Conservation (phyloP, 2,113 vertebrate species). For the Chinchilla lanigera region DNA sequence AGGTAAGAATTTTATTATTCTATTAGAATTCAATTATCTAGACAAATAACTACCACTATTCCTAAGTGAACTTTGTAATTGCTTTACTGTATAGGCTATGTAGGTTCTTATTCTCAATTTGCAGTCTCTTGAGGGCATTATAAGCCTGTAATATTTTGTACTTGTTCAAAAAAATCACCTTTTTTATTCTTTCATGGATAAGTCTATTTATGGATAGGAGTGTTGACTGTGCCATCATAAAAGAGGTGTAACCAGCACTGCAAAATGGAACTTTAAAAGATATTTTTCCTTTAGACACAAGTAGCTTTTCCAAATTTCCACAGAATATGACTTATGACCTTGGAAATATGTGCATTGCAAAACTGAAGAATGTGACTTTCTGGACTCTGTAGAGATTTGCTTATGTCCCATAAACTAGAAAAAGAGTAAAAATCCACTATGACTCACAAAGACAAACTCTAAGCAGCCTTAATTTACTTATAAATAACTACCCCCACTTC, state of each 20-base stretch:
- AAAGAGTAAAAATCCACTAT: neutral
- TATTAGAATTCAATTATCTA: conserved; percentile 42
- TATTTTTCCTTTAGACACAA: neutral
- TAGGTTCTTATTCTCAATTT: conserved; percentile 44
- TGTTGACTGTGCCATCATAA: conserved; percentile 27
- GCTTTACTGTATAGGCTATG: neutral
- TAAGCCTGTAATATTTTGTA: neutral
- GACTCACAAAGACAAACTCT: neutral
- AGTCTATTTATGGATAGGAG: neutral
- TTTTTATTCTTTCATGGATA: conserved; percentile 17
- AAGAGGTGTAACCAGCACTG: neutral
- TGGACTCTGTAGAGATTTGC: conserved; percentile 13
- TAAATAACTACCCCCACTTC: neutral
- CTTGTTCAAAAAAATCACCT: conserved; percentile 24
- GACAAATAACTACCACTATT: conserved; percentile 24
- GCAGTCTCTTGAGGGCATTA: neutral
- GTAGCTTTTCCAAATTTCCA: neutral
- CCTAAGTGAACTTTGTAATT: conserved; percentile 29
- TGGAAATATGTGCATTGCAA: neutral
- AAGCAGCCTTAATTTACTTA: conserved; percentile 30
- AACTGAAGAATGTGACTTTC: conserved; percentile 26
- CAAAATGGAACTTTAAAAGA: neutral
- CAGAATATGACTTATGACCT: neutral
- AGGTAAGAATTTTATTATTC: conserved; percentile 1
- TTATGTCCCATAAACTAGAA: conserved; percentile 21